Evolutionary conservation across 35 echinoderm and acorn worm species (phyloP).

Genomic region (Eucidaris tribuloides): DNA sequence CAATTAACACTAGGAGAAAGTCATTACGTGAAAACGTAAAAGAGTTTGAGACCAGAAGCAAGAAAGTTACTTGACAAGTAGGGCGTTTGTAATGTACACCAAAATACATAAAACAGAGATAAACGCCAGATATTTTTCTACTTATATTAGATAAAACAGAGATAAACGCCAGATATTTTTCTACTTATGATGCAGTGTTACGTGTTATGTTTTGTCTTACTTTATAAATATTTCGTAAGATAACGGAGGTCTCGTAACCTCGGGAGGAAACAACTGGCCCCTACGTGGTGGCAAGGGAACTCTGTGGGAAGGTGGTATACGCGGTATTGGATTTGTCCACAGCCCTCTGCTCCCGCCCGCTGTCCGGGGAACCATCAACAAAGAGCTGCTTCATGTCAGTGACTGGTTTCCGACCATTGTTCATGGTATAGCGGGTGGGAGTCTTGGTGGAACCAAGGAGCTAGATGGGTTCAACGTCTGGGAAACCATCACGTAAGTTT

Average conservation of each 20-base stretch:
- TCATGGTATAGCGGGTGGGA: conserved; percentile 54
- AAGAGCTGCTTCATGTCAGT: conserved; percentile 58
- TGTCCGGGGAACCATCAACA: conserved; percentile 55
- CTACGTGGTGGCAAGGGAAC: conserved; percentile 53
- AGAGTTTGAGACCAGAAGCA: too few species aligned
- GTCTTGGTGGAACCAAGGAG: background rate
- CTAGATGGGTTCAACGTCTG: background rate
- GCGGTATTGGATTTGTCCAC: conserved; percentile 40
- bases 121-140: too few species aligned
- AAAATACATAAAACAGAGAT: too few species aligned
- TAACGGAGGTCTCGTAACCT: background rate
- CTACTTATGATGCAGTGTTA: too few species aligned
- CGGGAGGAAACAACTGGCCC: conserved; percentile 55
- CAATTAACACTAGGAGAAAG: too few species aligned
- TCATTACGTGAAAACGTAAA: too few species aligned
- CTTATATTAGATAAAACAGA: too few species aligned
- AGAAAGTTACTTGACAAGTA: too few species aligned
- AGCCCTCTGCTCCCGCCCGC: conserved; percentile 37
- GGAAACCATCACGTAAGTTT: background rate
- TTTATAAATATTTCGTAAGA: background rate
- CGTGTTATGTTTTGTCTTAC: too few species aligned
- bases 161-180: too few species aligned
- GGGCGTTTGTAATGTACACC: too few species aligned
- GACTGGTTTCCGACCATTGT: conserved; percentile 81
- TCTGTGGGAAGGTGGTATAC: conserved; percentile 70